phyloP scores from a whole-genome alignment of 2,113 vertebrate genomes.

The Planiliza haematocheilus region DNA sequence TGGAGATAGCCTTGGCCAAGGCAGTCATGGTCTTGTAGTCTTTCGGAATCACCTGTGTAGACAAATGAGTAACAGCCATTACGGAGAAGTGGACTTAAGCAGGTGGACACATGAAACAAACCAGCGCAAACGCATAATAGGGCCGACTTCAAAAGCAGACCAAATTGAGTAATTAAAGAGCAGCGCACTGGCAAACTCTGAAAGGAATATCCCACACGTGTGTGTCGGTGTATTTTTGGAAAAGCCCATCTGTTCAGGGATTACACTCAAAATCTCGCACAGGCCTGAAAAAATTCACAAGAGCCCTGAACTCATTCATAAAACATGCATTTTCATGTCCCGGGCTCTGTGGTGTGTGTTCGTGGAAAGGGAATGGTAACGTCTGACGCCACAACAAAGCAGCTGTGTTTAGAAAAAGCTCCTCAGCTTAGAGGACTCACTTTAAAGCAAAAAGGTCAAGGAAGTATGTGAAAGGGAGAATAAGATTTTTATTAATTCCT shows the following conservation, averaged over 20 bases:
- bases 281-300: conserved; percentile 62
- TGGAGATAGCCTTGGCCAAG: conserved; percentile 96
- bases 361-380: conserved; percentile 40
- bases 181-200: conserved; percentile 69
- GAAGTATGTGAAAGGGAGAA: conserved; percentile 21
- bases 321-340: conserved; percentile 79
- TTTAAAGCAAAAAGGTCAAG: conserved; percentile 11
- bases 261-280: conserved; percentile 67
- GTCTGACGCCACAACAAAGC: conserved; percentile 70
- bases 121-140: conserved; percentile 56
- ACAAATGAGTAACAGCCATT: conserved; percentile 37
- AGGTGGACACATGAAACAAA: conserved; percentile 75
- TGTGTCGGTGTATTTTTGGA: conserved; percentile 76
- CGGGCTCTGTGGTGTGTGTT: conserved; percentile 40
- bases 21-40: conserved; percentile 99
- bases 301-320: conserved; percentile 75
- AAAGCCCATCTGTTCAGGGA: conserved; percentile 79
- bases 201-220: conserved; percentile 71
- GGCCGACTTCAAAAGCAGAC: conserved; percentile 66
- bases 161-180: conserved; percentile 77
- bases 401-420: too few relatives aligned
- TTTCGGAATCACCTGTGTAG: conserved; percentile 94
- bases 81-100: conserved; percentile 37
- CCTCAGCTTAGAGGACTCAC: background rate
- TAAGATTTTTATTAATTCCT: background rate